phyloP scores from a whole-genome alignment of 2,113 vertebrate species.

The Bujurquina vittata region DNA sequence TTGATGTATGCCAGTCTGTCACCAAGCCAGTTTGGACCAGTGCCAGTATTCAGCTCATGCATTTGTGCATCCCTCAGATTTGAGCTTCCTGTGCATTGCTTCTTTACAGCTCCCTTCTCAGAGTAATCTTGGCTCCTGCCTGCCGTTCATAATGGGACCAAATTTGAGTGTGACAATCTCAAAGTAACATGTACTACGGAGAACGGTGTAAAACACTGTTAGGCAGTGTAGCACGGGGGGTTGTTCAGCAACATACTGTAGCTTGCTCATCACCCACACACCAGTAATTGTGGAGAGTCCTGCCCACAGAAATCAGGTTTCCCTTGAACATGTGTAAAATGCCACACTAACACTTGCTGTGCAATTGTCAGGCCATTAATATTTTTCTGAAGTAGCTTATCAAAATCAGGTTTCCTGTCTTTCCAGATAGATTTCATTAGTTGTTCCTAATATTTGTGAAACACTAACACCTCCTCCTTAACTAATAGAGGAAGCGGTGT shows the following conservation, averaged over 20 bases:
- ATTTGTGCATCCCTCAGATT: background rate
- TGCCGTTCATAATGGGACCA: background rate
- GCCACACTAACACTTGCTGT: background rate
- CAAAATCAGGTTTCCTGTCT: background rate
- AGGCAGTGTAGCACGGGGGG: background rate
- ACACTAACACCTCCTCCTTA: accelerated
- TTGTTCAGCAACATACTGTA: background rate
- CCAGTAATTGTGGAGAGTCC: background rate
- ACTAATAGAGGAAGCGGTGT: accelerated
- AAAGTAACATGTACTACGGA: background rate
- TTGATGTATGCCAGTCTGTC: background rate
- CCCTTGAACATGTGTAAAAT: background rate
- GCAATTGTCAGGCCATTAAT: background rate
- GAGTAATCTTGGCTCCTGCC: background rate
- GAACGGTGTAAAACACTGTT: background rate
- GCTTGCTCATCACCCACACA: background rate
- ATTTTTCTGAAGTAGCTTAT: background rate
- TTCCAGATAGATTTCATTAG: background rate
- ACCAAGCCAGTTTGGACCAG: background rate
- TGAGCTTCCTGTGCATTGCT: background rate
- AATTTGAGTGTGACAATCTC: background rate
- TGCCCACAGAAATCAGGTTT: background rate
- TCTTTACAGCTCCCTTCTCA: background rate
- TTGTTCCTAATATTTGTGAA: background rate
- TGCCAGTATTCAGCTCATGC: background rate